A percentile compares a stretch with the other conserved stretches of the same genome.
phyloP scores from a whole-genome alignment of 2,113 vertebrate species.

The Paradisaea rubra region DNA sequence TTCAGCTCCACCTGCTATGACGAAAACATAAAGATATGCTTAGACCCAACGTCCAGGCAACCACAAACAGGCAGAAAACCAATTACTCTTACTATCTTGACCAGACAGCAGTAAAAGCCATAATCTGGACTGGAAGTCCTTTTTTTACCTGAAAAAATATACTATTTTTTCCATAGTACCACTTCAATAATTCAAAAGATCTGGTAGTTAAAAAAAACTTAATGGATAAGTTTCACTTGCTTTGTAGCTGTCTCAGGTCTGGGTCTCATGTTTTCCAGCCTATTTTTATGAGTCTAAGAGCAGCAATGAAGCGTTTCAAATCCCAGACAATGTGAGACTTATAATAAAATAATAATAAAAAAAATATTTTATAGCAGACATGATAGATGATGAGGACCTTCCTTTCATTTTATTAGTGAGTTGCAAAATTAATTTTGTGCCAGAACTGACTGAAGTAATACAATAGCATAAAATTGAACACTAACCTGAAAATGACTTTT shows the following conservation, averaged over 20 bases:
- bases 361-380: background rate
- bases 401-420: background rate
- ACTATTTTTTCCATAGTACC: background rate
- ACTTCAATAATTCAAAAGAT: background rate
- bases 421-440: background rate
- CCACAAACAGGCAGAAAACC: background rate
- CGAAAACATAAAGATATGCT: background rate
- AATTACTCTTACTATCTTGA: background rate
- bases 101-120: background rate
- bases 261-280: background rate
- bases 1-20: background rate
- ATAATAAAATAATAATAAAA: background rate
- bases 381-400: background rate
- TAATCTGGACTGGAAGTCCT: background rate
- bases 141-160: background rate
- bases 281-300: background rate
- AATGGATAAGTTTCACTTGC: background rate
- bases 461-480: background rate
- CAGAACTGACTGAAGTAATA: background rate
- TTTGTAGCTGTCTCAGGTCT: background rate
- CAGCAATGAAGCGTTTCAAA: background rate
- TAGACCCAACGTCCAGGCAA: background rate
- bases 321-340: background rate
- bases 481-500: background rate
- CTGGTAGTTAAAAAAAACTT: background rate